Conservation (phyloP, 2,888 invertebrate species). For the Adela reaumurella region DNA sequence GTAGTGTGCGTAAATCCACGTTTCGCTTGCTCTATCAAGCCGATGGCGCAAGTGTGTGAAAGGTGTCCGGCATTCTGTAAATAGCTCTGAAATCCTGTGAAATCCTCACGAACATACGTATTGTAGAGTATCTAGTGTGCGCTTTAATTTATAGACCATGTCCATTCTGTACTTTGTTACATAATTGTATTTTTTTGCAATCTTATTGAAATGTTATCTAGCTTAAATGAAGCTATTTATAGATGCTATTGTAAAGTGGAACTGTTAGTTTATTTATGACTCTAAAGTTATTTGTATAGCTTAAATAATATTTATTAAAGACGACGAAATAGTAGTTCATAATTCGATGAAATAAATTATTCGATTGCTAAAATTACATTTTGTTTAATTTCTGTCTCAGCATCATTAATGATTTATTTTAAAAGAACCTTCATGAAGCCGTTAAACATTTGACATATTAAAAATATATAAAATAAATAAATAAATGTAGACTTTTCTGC, state of each 20-base stretch:
- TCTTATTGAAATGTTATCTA: slow-evolving; percentile 45
- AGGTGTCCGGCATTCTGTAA: no score
- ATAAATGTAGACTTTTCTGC: no score
- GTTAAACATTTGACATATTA: no score
- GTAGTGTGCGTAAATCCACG: no score
- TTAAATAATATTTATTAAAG: slow-evolving; percentile 48
- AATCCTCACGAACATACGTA: neutral
- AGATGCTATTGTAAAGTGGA: slow-evolving; percentile 47
- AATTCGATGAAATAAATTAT: slow-evolving; percentile 52
- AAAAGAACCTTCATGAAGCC: no score
- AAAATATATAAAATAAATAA: no score
- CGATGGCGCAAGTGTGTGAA: no score
- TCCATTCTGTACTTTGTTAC: slow-evolving; percentile 32
- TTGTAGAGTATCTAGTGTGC: neutral
- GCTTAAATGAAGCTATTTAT: slow-evolving; percentile 51
- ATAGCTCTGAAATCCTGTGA: neutral
- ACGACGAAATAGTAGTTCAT: slow-evolving; percentile 29
- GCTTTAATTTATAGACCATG: no score
- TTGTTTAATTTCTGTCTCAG: slow-evolving; percentile 16
- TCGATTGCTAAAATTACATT: slow-evolving; percentile 27
- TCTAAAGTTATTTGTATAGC: slow-evolving; percentile 55
- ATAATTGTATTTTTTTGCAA: slow-evolving; percentile 39
- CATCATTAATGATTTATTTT: no score
- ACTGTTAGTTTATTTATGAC: slow-evolving; percentile 54
- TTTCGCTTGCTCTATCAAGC: no score